Percentiles rank a stretch among this genome's conserved stretches.
phyloP scores from a whole-genome alignment of 2,888 invertebrate genomes.

The Drosophila algonquin region DNA sequence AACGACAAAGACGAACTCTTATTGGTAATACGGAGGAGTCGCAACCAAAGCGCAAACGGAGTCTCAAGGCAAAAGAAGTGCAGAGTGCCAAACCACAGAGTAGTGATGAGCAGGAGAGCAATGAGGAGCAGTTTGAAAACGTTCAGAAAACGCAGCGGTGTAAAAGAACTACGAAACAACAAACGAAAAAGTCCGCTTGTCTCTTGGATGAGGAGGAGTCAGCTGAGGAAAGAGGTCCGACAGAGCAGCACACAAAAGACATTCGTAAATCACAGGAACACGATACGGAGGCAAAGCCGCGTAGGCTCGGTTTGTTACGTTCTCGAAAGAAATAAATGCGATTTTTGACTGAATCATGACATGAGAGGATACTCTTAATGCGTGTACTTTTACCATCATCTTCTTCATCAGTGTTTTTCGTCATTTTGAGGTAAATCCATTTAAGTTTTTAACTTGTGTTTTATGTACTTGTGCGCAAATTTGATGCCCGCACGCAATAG shows the following conservation, averaged over 20 bases:
- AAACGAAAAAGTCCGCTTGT: background rate
- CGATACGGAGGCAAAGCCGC: background rate
- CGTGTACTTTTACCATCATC: conserved; percentile 26
- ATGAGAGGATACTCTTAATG: background rate
- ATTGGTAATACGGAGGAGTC: conserved; percentile 17
- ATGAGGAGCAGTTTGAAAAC: background rate
- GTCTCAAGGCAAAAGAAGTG: conserved; percentile 11
- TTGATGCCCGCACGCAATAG: conserved; percentile 74
- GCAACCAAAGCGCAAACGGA: conserved; percentile 32
- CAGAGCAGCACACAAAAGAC: background rate
- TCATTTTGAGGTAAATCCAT: conserved; percentile 62
- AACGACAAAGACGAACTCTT: conserved; percentile 17
- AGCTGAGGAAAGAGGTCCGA: background rate
- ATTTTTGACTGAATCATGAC: conserved; percentile 6
- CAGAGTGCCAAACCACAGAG: conserved; percentile 4
- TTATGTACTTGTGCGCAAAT: conserved; percentile 72
- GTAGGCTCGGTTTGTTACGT: conserved; percentile 8
- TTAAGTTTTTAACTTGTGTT: conserved; percentile 77
- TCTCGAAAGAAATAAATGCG: background rate
- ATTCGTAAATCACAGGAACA: background rate
- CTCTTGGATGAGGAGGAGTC: background rate
- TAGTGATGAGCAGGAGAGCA: background rate
- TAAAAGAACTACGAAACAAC: background rate
- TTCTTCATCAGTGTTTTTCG: conserved; percentile 41
- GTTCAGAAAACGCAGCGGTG: background rate